A percentile compares a stretch with the other conserved stretches of the same genome.
These are phyloP conservation scores for Hylaeus anthracinus DNA, from an alignment of 1,140 invertebrate species.

Conservation along the genomic window DNA sequence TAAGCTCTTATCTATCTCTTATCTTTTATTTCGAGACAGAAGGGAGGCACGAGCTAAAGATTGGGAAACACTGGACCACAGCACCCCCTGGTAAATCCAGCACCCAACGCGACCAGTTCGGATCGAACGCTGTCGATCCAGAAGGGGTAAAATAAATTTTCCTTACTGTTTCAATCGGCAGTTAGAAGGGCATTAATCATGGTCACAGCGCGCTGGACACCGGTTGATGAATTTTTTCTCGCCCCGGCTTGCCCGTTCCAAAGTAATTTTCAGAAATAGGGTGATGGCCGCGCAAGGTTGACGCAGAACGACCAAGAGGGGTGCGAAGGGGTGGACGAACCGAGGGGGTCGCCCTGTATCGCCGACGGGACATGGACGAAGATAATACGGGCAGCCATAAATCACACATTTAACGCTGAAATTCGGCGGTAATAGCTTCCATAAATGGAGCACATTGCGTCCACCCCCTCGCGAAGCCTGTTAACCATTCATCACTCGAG, in stretches of 20 bases:
- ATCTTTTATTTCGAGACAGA: too few relatives aligned
- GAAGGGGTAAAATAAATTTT: slow-evolving; percentile 27
- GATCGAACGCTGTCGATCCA: too few relatives aligned
- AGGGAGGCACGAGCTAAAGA: too few relatives aligned
- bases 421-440: slow-evolving; percentile 67
- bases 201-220: slow-evolving; percentile 24
- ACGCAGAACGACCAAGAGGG: neutral
- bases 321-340: neutral
- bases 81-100: too few relatives aligned
- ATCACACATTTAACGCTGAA: slow-evolving; percentile 69
- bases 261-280: slow-evolving; percentile 55
- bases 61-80: too few relatives aligned
- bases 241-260: slow-evolving; percentile 29
- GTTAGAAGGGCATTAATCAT: slow-evolving; percentile 59
- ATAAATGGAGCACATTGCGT: slow-evolving; percentile 66
- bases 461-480: slow-evolving; percentile 44
- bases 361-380: slow-evolving; percentile 62
- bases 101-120: too few relatives aligned
- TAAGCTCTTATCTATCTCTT: too few relatives aligned
- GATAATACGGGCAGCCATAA: slow-evolving; percentile 65
- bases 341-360: slow-evolving; percentile 49
- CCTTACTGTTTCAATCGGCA: slow-evolving; percentile 41
- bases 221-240: slow-evolving; percentile 53
- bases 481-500: slow-evolving; percentile 70
- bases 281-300: neutral